Base-by-base conservation (phyloP, 2,888 invertebrate species). In the Xylota segnis region DNA sequence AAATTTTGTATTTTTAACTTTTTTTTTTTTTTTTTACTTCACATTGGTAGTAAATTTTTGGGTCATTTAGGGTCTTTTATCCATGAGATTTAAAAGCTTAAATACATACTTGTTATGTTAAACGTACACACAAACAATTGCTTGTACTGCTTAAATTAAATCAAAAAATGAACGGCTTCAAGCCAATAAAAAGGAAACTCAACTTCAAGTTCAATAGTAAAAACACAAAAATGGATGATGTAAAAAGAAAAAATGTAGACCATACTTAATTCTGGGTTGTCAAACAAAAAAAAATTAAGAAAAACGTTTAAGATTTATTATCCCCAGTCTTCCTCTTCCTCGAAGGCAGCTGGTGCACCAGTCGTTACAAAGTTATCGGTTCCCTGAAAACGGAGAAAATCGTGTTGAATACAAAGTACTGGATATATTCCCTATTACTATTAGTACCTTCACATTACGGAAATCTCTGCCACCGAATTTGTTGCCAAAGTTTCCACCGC, bases 391-490 rank as follows among this genome's bases (percentile, higher is more conserved):
- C 52, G 66, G 47, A 37, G 7, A 59, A 66, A 52, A 27, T 32
- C 18, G 18, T 23, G 29, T 52, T 47, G 43, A n/a, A 4, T 6
- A 10, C 0, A 4, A 23, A 40, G 23, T 9, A 29, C 5, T 16
- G 40, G 18, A 23, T 18, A n/a, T 12, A 47, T 52, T 83, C 83
- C 3, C 1, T n/a, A 0, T 23, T 23, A 23, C 23, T 23, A 50
- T 47, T n/a, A n/a, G n/a, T 79, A 89, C 89, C 87, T 89, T 89
- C 34, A 89, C 83, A 37, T 88, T 89, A 63, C 92, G 91, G 40
- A 96, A 94, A 92, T 97, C 97, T 65, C 94, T 93, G 79, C 95
- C 96, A 7, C 96, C 96, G 88, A 96, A 97, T 61, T 93, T 93
- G 1, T 92, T 91, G 9, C 61, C 14, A 1, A 72, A 23, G 70